Conservation (phyloP, 2,888 invertebrate genomes). For the Folsomia candida region DNA sequence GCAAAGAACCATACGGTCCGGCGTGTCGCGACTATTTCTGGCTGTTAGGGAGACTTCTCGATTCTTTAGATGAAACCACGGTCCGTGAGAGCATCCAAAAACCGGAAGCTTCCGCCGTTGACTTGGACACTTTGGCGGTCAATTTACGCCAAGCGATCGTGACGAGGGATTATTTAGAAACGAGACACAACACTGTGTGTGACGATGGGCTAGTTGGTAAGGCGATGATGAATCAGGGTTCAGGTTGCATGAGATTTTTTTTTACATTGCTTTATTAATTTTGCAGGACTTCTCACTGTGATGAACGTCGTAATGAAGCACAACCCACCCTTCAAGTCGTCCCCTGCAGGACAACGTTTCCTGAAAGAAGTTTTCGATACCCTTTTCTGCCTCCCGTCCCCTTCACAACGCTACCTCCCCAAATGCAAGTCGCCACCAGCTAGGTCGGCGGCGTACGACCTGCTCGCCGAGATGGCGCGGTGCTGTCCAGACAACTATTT, state of each 20-base stretch:
- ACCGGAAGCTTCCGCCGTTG: slow-evolving; percentile 61
- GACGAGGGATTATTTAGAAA: slow-evolving; percentile 77
- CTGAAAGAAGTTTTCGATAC: slow-evolving; percentile 74
- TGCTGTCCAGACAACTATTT: slow-evolving; percentile 82
- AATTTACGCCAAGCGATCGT: slow-evolving; percentile 73
- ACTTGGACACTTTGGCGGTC: slow-evolving; percentile 67
- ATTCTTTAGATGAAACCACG: slow-evolving; percentile 76
- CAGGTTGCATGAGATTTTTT: too few relatives aligned
- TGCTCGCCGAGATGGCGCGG: slow-evolving; percentile 82
- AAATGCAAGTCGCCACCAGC: slow-evolving; percentile 88
- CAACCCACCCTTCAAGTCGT: slow-evolving; percentile 79
- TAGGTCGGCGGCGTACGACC: slow-evolving; percentile 84
- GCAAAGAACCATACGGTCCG: slow-evolving; percentile 92
- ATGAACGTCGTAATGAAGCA: slow-evolving; percentile 86
- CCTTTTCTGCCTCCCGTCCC: slow-evolving; percentile 84
- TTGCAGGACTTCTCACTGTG: slow-evolving; percentile 77
- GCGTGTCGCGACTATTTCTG: slow-evolving; percentile 94
- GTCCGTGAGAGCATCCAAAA: slow-evolving; percentile 64
- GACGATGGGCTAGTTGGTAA: slow-evolving; percentile 89
- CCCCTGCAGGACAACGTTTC: slow-evolving; percentile 70
- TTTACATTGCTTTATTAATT: too few relatives aligned
- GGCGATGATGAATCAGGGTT: too few relatives aligned
- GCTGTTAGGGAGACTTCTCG: slow-evolving; percentile 83
- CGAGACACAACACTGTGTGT: slow-evolving; percentile 74
- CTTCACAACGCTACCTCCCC: slow-evolving; percentile 78